Evolutionary conservation across 2,888 invertebrate species (phyloP).

Genomic region (Stenurella melanura): DNA sequence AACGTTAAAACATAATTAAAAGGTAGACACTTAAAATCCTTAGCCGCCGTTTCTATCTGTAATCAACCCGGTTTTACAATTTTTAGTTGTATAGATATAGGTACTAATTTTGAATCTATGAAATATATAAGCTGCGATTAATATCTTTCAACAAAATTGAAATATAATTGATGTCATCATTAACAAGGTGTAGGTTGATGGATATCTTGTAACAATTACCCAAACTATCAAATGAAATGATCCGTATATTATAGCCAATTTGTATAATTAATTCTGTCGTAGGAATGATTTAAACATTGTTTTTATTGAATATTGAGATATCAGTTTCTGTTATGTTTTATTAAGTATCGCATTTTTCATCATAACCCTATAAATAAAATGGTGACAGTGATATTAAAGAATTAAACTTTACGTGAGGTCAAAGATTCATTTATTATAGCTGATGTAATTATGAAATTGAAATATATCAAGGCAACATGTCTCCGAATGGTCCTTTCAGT

Average conservation of each 20-base stretch:
- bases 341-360: neutral
- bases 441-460: neutral
- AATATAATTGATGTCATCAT: constrained; percentile 53
- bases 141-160: constrained; percentile 25
- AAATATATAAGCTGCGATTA: neutral
- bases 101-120: neutral
- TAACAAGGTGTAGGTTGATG: constrained; percentile 61
- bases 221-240: constrained; percentile 48
- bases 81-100: neutral
- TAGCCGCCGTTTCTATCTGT: neutral
- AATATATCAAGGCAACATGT: neutral
- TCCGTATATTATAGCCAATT: constrained; percentile 54
- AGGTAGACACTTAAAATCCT: no score
- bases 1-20: no score
- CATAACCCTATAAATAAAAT: neutral
- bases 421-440: neutral
- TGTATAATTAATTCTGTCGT: constrained; percentile 46
- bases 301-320: constrained; percentile 5
- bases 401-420: neutral
- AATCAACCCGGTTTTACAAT: neutral
- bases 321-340: neutral
- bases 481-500: neutral
- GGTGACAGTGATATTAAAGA: neutral
- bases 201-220: constrained; percentile 59
- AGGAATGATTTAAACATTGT: neutral